Evolutionary conservation across 23 tunicate species (phyloP), one percentile per base, ranked within the genome.

Genomic region (Halocynthia roretzi): DNA sequence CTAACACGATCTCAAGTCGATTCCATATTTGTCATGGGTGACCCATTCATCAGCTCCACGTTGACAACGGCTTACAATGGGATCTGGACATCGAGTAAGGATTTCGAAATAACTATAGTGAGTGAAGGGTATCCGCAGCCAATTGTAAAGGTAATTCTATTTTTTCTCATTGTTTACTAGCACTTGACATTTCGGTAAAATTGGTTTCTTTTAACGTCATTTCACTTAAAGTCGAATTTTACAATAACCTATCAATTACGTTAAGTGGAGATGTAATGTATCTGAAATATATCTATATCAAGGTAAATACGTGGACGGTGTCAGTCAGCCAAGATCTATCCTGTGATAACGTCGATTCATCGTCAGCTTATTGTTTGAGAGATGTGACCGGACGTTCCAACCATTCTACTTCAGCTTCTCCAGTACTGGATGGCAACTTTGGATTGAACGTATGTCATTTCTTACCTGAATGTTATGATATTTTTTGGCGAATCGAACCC

Each of bases 41-140:
- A 69, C 50, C 52, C 76, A 7, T 54, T 80, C 20, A 48, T 71
- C 11, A 51, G 11, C 22, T 6, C 66, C 20, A 52, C 60, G 7
- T 31, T 31, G 44, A 31, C 44, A 31, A 31, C 44, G 44, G 44
- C 44, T 31, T 71, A 71, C 31, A 21, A 49, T 56, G 85, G 85
- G 5, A 51, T 48, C 19, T 81, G 85, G 85, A 40, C 21, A 14
- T 55, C 78, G 18, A 23, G 69, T 0, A 81, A 50, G 8, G 52
- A 50, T 15, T 81, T 81, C 62, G 57, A 72, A 58, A 71, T 81
- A 19, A 17, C 54, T 0, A 56, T 81, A 19, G 11, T 81, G 2
- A 71, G 77, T 8, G 85, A 81, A 60, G 85, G 85, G 7, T 81
- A 81, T 48, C 85, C 85, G 0, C 85, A 81, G 6, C 40, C 67